These are phyloP conservation scores for Xylota segnis DNA, from an alignment of 2,888 invertebrate species.

Conservation along the genomic window DNA sequence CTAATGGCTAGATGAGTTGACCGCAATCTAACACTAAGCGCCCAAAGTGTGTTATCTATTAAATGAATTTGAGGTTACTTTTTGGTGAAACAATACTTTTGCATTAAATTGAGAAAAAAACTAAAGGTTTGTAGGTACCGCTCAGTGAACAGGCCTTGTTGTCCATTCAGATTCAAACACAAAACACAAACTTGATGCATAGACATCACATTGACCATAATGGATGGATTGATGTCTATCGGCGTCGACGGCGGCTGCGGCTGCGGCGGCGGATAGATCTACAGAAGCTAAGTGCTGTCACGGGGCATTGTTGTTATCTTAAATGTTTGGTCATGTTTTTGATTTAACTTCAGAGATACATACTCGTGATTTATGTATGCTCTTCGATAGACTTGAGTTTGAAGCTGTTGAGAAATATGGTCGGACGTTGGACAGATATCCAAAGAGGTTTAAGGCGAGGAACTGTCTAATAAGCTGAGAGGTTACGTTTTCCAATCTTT, in stretches of 20 bases:
- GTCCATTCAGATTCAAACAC: slow-evolving; percentile 32
- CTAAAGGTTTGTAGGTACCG: slow-evolving; percentile 28
- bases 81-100: slow-evolving; percentile 35
- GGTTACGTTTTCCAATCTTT: too few relatives aligned
- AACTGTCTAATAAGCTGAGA: too few relatives aligned
- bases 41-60: slow-evolving; percentile 25
- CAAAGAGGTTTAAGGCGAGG: too few relatives aligned
- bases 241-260: neutral
- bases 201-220: slow-evolving; percentile 28
- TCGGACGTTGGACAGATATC: neutral
- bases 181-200: slow-evolving; percentile 36
- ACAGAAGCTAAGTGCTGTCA: slow-evolving; percentile 75
- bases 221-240: slow-evolving; percentile 40
- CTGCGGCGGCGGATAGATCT: slow-evolving; percentile 10
- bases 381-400: slow-evolving; percentile 38
- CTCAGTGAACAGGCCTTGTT: slow-evolving; percentile 56
- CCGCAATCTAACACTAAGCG: neutral
- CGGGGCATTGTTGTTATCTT: slow-evolving; percentile 59
- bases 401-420: neutral
- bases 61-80: neutral
- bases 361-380: slow-evolving; percentile 50
- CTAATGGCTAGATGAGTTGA: slow-evolving; percentile 8
- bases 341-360: slow-evolving; percentile 59
- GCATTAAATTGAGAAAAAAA: slow-evolving; percentile 31
- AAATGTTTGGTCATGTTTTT: slow-evolving; percentile 69